Evolutionary conservation across 2,797 vertebrate species (phyloP).

Genomic region (Gallinago stenura): DNA sequence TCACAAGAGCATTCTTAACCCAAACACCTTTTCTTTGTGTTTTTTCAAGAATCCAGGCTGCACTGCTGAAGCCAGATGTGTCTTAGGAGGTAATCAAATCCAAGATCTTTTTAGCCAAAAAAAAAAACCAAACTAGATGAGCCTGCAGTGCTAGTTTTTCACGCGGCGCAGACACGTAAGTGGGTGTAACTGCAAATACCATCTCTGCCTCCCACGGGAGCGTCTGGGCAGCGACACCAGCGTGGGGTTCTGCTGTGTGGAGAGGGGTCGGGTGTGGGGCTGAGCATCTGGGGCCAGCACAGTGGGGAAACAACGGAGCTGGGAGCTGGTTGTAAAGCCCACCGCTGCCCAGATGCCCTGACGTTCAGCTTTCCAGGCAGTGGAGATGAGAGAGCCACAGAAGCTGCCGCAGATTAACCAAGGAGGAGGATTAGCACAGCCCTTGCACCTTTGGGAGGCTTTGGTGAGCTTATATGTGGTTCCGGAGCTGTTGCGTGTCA

Average conservation of each 20-base stretch:
- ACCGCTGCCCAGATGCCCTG: not conserved
- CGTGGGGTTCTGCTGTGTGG: not conserved
- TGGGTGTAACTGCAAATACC: not conserved
- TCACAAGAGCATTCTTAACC: conserved; percentile 11
- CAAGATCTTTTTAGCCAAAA: conserved; percentile 10
- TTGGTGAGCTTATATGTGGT: not conserved
- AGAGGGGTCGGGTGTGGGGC: not conserved
- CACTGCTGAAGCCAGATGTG: not conserved
- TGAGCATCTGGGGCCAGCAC: not conserved
- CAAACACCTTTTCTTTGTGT: conserved; percentile 7
- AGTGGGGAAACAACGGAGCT: not conserved
- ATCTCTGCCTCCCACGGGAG: not conserved
- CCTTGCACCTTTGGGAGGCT: not conserved
- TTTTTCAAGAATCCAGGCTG: not conserved
- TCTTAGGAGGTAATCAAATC: conserved; percentile 7
- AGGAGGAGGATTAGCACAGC: not conserved
- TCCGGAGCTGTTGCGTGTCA: not conserved
- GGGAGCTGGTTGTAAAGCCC: not conserved
- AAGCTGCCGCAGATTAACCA: not conserved
- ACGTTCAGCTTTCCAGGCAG: not conserved
- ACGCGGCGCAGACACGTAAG: not conserved
- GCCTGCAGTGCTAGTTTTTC: not conserved
- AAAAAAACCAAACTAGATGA: not conserved
- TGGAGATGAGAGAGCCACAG: not conserved
- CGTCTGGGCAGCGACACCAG: not conserved